Percentiles rank a stretch among this genome's conserved stretches.
Evolutionary conservation across 2,888 invertebrate genomes (phyloP).

Genomic region (Luffia ferchaultella): DNA sequence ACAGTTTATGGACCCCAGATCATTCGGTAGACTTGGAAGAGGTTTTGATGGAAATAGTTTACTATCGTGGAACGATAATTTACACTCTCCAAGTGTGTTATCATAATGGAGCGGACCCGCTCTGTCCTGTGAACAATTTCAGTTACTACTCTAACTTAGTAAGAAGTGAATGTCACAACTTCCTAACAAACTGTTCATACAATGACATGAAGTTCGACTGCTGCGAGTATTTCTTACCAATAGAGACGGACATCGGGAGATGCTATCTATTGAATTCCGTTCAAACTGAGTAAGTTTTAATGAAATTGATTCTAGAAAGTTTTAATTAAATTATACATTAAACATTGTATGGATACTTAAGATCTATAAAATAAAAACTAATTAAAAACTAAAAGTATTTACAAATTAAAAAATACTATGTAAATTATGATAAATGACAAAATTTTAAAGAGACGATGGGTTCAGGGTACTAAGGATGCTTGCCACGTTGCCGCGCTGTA

Average conservation of each 20-base stretch:
- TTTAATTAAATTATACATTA: too few species aligned
- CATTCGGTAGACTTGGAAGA: constrained; percentile 77
- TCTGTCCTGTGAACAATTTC: constrained; percentile 69
- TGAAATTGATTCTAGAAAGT: too few species aligned
- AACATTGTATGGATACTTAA: too few species aligned
- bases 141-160: constrained; percentile 66
- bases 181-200: constrained; percentile 61
- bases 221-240: constrained; percentile 67
- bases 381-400: too few species aligned
- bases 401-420: too few species aligned
- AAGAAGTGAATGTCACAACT: constrained; percentile 51
- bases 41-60: constrained; percentile 73
- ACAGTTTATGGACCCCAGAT: constrained; percentile 71
- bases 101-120: constrained; percentile 43
- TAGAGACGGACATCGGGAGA: constrained; percentile 67
- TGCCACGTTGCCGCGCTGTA: too few species aligned
- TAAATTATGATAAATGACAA: too few species aligned
- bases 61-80: constrained; percentile 72
- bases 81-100: constrained; percentile 71
- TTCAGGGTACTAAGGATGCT: too few species aligned
- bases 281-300: constrained; percentile 43
- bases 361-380: too few species aligned
- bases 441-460: too few species aligned
- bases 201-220: constrained; percentile 63
- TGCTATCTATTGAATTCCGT: constrained; percentile 70